These are phyloP conservation scores for Etia nguti DNA, from an alignment of 2,113 vertebrate species.

Conservation along the genomic window DNA sequence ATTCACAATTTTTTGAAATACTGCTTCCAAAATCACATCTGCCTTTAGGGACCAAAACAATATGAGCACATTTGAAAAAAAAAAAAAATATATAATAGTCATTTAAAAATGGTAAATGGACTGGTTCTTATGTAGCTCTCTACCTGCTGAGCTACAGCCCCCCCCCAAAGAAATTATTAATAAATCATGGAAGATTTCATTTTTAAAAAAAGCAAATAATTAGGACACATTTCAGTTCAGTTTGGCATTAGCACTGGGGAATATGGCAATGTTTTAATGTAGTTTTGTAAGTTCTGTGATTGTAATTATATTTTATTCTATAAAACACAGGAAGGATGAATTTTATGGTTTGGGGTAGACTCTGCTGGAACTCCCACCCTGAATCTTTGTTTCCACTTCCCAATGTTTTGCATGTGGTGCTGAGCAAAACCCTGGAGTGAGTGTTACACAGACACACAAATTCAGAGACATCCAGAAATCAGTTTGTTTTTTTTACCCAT, in stretches of 20 bases:
- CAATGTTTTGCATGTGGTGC: conserved; percentile 66
- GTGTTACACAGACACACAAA: neutral
- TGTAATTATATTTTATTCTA: neutral
- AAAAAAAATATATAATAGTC: fast-evolving
- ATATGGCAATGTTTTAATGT: neutral
- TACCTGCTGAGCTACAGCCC: neutral
- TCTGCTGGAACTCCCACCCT: conserved; percentile 60
- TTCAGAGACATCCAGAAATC: fast-evolving
- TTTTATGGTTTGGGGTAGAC: conserved; percentile 72
- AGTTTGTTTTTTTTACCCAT: fast-evolving
- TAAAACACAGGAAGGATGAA: conserved; percentile 72
- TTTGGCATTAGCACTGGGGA: neutral
- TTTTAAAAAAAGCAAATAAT: neutral
- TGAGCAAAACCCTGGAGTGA: conserved; percentile 68
- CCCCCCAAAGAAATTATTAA: neutral
- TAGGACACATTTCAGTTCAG: neutral
- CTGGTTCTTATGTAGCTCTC: neutral
- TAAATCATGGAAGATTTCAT: neutral
- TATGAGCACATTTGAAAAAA: neutral
- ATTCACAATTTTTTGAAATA: neutral
- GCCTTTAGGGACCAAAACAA: neutral
- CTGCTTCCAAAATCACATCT: neutral
- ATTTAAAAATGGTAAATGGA: neutral
- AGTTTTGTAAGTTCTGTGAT: neutral
- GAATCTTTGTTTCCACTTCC: conserved; percentile 53